phyloP scores from a whole-genome alignment of 2,888 invertebrate species.

The Laothoe populi region DNA sequence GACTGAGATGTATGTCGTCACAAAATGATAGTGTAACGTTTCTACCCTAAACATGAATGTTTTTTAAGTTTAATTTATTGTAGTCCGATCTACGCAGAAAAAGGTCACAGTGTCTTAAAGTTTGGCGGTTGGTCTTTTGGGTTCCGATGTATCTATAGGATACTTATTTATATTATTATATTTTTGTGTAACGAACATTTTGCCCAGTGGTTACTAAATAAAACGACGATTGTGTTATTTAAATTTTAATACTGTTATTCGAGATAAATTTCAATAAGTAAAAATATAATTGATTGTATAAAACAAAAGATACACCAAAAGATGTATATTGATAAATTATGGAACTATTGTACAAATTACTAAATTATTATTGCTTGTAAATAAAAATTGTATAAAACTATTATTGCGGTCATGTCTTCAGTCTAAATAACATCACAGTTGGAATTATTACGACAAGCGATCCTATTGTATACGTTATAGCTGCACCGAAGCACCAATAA shows the following conservation, averaged over 20 bases:
- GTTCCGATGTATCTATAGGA: too few species aligned
- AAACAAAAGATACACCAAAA: constrained; percentile 33
- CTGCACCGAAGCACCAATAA: constrained; percentile 96
- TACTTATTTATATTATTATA: too few species aligned
- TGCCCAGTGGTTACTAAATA: too few species aligned
- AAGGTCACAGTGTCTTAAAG: too few species aligned
- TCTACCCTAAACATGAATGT: too few species aligned
- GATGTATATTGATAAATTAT: constrained; percentile 45
- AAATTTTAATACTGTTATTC: constrained; percentile 68
- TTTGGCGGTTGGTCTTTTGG: too few species aligned
- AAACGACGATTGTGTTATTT: constrained; percentile 23
- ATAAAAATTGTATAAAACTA: constrained; percentile 48
- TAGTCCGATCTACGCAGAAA: too few species aligned
- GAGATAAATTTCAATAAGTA: constrained; percentile 51
- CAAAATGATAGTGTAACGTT: too few species aligned
- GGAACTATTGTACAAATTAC: constrained; percentile 39
- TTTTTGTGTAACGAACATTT: too few species aligned
- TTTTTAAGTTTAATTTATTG: too few species aligned
- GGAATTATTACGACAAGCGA: constrained; percentile 91
- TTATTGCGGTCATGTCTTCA: constrained; percentile 59
- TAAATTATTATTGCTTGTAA: constrained; percentile 45
- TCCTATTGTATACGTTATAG: constrained; percentile 92
- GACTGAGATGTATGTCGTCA: too few species aligned
- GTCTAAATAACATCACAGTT: constrained; percentile 86
- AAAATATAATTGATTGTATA: constrained; percentile 28